Percentiles rank a stretch among this genome's conserved stretches.
Evolutionary conservation across 2,888 invertebrate genomes (phyloP).

Genomic region (Alcis repandata): DNA sequence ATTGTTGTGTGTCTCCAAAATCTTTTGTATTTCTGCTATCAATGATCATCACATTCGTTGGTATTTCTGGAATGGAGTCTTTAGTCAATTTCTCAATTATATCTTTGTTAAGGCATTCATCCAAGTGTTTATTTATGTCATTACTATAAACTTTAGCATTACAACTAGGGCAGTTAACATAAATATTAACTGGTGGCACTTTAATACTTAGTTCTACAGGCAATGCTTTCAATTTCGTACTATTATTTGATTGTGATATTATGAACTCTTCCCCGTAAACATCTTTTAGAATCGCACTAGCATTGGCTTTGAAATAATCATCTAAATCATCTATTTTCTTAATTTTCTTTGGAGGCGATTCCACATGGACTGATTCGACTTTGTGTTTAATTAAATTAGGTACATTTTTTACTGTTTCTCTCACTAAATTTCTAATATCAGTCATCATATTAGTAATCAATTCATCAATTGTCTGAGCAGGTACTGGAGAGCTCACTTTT

Average conservation of each 20-base stretch:
- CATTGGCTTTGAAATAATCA: slow-evolving; percentile 70
- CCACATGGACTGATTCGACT: slow-evolving; percentile 42
- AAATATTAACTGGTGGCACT: slow-evolving; percentile 49
- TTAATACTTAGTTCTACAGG: slow-evolving; percentile 46
- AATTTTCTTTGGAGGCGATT: slow-evolving; percentile 68
- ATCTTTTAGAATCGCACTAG: slow-evolving; percentile 70
- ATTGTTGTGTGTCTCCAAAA: neutral
- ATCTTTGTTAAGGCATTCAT: slow-evolving; percentile 79
- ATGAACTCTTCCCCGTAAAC: slow-evolving; percentile 75
- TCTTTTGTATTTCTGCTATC: slow-evolving; percentile 4
- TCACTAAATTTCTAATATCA: slow-evolving; percentile 52
- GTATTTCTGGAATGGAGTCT: slow-evolving; percentile 31
- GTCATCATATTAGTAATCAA: no score
- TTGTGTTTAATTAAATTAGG: slow-evolving; percentile 61
- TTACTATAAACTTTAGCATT: slow-evolving; percentile 60
- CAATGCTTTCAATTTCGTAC: slow-evolving; percentile 61
- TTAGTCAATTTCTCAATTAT: slow-evolving; percentile 64
- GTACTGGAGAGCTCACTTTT: slow-evolving; percentile 35
- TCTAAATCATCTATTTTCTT: slow-evolving; percentile 80
- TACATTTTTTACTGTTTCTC: slow-evolving; percentile 5
- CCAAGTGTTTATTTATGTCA: slow-evolving; percentile 77
- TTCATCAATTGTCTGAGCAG: slow-evolving; percentile 36
- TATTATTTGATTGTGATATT: slow-evolving; percentile 56
- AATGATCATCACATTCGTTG: neutral
- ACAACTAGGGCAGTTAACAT: slow-evolving; percentile 84